These are phyloP conservation scores for Prionace glauca DNA, from an alignment of 2,797 vertebrate genomes.

Conservation along the genomic window DNA sequence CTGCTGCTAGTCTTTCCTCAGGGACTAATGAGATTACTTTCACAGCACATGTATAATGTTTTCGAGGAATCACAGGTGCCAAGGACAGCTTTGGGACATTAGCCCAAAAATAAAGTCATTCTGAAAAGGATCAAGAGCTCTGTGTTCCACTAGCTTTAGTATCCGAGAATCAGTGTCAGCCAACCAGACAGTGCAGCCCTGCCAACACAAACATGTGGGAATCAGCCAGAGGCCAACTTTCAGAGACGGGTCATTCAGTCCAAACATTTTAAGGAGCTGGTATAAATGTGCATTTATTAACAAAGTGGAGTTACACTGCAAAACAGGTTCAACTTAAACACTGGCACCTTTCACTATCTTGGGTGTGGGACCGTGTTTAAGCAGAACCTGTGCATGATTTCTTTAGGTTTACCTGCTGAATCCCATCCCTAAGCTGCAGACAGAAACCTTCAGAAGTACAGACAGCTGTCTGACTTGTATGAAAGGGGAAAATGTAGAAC, in stretches of 20 bases:
- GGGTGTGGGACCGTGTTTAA: slow-evolving; percentile 78
- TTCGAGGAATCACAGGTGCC: slow-evolving; percentile 60
- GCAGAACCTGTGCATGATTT: slow-evolving; percentile 75
- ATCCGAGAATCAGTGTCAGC: slow-evolving; percentile 70
- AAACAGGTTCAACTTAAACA: slow-evolving; percentile 71
- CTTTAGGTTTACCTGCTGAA: slow-evolving; percentile 81
- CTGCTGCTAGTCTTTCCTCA: not conserved
- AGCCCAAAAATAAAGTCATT: slow-evolving; percentile 62
- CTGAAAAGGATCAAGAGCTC: slow-evolving; percentile 75
- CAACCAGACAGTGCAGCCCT: slow-evolving; percentile 73
- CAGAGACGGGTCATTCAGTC: slow-evolving; percentile 81
- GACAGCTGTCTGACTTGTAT: slow-evolving; percentile 61
- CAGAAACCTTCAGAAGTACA: slow-evolving; percentile 24
- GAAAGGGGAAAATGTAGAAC: slow-evolving; percentile 47
- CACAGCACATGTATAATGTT: not conserved
- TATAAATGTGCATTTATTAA: slow-evolving; percentile 72
- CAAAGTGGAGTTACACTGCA: slow-evolving; percentile 65
- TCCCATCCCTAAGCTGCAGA: not conserved
- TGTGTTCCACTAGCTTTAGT: slow-evolving; percentile 82
- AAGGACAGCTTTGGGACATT: slow-evolving; percentile 53
- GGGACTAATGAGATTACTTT: not conserved
- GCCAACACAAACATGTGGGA: slow-evolving; percentile 91
- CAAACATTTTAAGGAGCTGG: slow-evolving; percentile 79
- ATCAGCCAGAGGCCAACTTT: slow-evolving; percentile 72
- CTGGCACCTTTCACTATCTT: slow-evolving; percentile 82